phyloP scores from a whole-genome alignment of 2,113 vertebrate genomes.

The Gasterosteus aculeatus region DNA sequence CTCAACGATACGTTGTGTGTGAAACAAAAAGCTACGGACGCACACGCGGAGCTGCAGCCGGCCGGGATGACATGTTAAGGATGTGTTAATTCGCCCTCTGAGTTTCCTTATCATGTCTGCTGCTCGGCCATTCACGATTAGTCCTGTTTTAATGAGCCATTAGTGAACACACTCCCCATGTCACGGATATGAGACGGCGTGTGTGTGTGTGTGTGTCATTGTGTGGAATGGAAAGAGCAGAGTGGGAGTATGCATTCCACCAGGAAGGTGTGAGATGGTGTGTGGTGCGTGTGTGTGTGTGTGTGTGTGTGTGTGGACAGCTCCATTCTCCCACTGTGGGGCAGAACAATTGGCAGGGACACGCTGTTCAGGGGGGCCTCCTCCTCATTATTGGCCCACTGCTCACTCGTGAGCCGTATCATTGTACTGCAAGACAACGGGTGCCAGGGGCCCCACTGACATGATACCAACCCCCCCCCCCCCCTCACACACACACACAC shows the following conservation, averaged over 20 bases:
- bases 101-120: conserved; percentile 77
- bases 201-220: conserved; percentile 31
- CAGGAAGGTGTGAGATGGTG: conserved; percentile 45
- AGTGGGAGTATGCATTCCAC: conserved; percentile 28
- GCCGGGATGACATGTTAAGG: conserved; percentile 66
- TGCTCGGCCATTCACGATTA: conserved; percentile 79
- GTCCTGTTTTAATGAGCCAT: conserved; percentile 84
- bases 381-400: conserved; percentile 76
- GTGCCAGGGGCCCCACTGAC: conserved; percentile 67
- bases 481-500: conserved; percentile 14
- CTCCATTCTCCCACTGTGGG: conserved; percentile 73
- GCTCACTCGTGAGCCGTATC: conserved; percentile 77
- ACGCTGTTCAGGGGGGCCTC: conserved; percentile 68
- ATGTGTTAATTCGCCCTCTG: conserved; percentile 78
- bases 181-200: conserved; percentile 75
- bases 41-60: conserved; percentile 31
- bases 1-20: neutral
- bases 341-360: conserved; percentile 73
- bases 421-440: conserved; percentile 79
- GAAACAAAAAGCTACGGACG: conserved; percentile 21
- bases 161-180: conserved; percentile 81
- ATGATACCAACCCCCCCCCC: conserved; percentile 33
- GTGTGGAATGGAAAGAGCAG: conserved; percentile 19
- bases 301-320: conserved; percentile 52
- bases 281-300: conserved; percentile 47